phyloP scores from a whole-genome alignment of 1,140 invertebrate genomes.

The Rhopalosiphum maidis region DNA sequence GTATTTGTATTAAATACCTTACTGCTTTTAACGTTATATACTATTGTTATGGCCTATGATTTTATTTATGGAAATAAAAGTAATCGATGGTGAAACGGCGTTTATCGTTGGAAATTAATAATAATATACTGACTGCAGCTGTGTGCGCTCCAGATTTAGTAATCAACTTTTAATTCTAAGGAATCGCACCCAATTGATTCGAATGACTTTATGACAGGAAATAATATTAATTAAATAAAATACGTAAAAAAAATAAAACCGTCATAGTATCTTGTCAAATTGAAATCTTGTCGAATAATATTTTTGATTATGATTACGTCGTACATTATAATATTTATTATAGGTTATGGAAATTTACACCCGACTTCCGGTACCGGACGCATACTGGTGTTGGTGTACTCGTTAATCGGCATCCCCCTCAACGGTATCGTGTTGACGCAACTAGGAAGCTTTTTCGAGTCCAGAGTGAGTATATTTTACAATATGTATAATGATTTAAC shows the following conservation, averaged over 20 bases:
- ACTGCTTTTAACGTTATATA: too few relatives aligned
- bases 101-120: too few relatives aligned
- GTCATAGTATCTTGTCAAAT: too few relatives aligned
- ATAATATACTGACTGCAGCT: too few relatives aligned
- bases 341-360: slow-evolving; percentile 87
- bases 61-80: too few relatives aligned
- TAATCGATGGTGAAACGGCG: too few relatives aligned
- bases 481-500: background rate
- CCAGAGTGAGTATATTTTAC: slow-evolving; percentile 67
- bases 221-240: background rate
- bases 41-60: too few relatives aligned
- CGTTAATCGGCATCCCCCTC: slow-evolving; percentile 92
- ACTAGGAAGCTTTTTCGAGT: slow-evolving; percentile 82
- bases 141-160: too few relatives aligned
- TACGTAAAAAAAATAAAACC: background rate
- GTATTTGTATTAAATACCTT: too few relatives aligned
- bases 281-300: background rate
- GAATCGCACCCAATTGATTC: too few relatives aligned
- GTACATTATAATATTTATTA: background rate
- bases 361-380: slow-evolving; percentile 83
- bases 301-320: background rate
- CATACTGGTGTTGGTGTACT: slow-evolving; percentile 91
- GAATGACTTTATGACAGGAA: background rate
- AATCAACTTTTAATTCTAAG: too few relatives aligned
- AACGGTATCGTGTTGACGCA: slow-evolving; percentile 85